Evolutionary conservation across 2,888 invertebrate genomes (phyloP).

Genomic region (Mythimna ferrago): DNA sequence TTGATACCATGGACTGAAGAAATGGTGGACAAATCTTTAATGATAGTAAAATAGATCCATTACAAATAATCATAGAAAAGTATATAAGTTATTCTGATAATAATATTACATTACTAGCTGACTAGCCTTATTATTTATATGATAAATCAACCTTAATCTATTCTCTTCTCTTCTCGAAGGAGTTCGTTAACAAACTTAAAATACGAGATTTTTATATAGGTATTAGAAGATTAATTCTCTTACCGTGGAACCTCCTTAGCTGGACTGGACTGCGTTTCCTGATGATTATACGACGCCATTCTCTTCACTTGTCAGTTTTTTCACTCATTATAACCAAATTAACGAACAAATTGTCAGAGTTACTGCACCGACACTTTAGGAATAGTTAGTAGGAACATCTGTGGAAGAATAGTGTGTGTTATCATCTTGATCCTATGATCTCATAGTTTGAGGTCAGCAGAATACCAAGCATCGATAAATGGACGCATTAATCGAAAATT

Average conservation of each 20-base stretch:
- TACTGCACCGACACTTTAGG: constrained; percentile 61
- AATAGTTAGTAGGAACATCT: constrained; percentile 64
- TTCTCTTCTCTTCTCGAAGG: too few species aligned
- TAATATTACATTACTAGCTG: too few species aligned
- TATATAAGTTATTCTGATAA: too few species aligned
- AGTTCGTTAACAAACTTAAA: too few species aligned
- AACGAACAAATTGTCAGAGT: constrained; percentile 54
- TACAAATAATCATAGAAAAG: too few species aligned
- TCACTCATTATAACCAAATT: constrained; percentile 71
- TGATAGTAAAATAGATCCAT: too few species aligned
- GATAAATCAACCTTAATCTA: too few species aligned
- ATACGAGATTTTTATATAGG: too few species aligned
- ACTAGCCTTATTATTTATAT: too few species aligned
- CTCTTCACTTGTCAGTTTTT: constrained; percentile 68
- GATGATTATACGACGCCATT: constrained; percentile 83
- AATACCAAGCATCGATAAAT: constrained; percentile 6
- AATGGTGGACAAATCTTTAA: too few species aligned
- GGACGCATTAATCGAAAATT: neutral
- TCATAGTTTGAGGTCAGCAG: constrained; percentile 26
- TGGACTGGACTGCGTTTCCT: constrained; percentile 85
- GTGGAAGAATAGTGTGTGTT: constrained; percentile 46
- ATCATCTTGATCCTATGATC: constrained; percentile 2
- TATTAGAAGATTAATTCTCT: constrained; percentile 46
- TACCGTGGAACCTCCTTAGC: constrained; percentile 84
- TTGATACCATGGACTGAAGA: too few species aligned